Evolutionary conservation across 2,113 vertebrate species (phyloP).

Genomic region (Todiramphus saurophagus): DNA sequence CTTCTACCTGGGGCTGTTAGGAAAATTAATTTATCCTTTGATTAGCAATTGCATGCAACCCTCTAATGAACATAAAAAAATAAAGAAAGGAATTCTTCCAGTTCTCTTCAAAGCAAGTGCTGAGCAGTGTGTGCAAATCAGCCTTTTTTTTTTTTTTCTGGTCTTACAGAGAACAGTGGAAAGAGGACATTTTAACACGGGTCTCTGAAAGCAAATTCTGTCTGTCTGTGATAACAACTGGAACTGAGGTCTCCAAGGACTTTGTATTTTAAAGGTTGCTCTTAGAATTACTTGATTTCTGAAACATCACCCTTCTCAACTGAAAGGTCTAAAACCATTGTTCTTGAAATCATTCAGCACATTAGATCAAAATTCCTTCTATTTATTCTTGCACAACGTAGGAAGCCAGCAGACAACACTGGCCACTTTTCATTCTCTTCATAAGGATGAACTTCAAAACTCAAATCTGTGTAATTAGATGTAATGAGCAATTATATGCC

Average conservation of each 20-base stretch:
- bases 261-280: not conserved
- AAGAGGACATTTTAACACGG: not conserved
- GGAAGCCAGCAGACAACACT: not conserved
- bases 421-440: not conserved
- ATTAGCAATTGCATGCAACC: not conserved
- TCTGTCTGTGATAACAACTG: not conserved
- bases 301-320: not conserved
- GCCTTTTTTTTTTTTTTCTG: not conserved
- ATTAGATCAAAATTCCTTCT: not conserved
- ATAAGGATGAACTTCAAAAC: not conserved
- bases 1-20: not conserved
- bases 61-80: not conserved
- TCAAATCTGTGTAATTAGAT: not conserved
- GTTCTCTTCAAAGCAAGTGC: not conserved
- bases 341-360: not conserved
- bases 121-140: not conserved
- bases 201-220: not conserved
- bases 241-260: not conserved
- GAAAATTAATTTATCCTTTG: not conserved
- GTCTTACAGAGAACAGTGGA: not conserved
- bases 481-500: not conserved
- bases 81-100: not conserved
- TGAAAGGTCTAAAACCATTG: not conserved
- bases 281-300: not conserved
- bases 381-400: accelerated